phyloP scores from a whole-genome alignment of 2,797 vertebrate genomes.

The Heterohyrax brucei region DNA sequence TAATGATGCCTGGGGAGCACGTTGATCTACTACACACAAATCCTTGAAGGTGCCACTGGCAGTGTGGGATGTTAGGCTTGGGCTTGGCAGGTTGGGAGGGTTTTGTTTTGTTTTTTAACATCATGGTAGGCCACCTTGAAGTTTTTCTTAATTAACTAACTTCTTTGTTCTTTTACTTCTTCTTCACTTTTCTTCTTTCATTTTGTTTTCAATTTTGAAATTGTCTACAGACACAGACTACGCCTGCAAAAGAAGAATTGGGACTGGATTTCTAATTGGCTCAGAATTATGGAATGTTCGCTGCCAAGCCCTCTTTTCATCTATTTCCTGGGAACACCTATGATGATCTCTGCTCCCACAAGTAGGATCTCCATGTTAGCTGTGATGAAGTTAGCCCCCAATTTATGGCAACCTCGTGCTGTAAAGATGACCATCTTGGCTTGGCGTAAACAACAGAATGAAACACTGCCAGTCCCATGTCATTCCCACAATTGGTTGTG shows the following conservation, averaged over 20 bases:
- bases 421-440: no score
- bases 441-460: neutral
- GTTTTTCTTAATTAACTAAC: neutral
- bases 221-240: neutral
- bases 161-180: neutral
- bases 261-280: constrained; percentile 1
- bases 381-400: no score
- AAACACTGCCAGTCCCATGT: neutral
- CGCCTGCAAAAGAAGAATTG: neutral
- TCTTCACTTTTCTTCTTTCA: neutral
- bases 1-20: neutral
- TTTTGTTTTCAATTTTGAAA: constrained; percentile 19
- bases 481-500: neutral
- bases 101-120: neutral
- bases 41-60: neutral
- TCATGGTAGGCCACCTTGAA: neutral
- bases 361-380: neutral
- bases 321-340: neutral
- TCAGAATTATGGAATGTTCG: neutral
- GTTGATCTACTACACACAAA: neutral
- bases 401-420: neutral
- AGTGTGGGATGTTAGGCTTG: neutral
- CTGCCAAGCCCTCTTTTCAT: neutral
- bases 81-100: neutral
- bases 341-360: neutral